These are phyloP conservation scores for Scomber scombrus DNA, from an alignment of 2,113 vertebrate species.

Conservation along the genomic window DNA sequence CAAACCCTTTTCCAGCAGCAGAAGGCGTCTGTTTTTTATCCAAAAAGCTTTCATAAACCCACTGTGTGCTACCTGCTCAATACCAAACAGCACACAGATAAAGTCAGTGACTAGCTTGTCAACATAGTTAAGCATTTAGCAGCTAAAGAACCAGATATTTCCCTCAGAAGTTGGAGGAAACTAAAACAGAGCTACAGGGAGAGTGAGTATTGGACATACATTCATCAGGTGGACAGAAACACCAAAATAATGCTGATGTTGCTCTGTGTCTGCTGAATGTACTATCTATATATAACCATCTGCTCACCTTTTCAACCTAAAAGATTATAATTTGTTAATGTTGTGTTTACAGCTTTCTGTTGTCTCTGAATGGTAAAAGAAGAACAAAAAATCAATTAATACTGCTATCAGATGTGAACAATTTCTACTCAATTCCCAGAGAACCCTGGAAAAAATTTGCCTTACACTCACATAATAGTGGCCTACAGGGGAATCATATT, in stretches of 20 bases:
- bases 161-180: neutral
- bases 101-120: neutral
- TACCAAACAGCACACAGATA: neutral
- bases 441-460: neutral
- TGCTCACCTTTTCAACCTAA: too few species aligned
- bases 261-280: neutral
- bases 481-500: constrained; percentile 28
- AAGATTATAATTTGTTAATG: too few species aligned
- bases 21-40: too few species aligned
- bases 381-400: too few species aligned
- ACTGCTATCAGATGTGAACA: too few species aligned
- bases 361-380: too few species aligned
- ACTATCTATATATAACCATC: too few species aligned
- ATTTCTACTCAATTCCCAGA: neutral
- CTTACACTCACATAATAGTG: neutral
- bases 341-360: too few species aligned
- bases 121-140: neutral
- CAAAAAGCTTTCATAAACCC: neutral
- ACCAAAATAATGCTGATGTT: neutral
- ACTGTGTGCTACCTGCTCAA: neutral
- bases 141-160: neutral
- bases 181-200: neutral
- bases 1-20: too few species aligned
- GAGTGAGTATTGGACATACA: neutral
- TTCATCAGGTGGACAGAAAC: neutral